phyloP scores from a whole-genome alignment of 2,113 vertebrate species.

The Zapus hudsonius region DNA sequence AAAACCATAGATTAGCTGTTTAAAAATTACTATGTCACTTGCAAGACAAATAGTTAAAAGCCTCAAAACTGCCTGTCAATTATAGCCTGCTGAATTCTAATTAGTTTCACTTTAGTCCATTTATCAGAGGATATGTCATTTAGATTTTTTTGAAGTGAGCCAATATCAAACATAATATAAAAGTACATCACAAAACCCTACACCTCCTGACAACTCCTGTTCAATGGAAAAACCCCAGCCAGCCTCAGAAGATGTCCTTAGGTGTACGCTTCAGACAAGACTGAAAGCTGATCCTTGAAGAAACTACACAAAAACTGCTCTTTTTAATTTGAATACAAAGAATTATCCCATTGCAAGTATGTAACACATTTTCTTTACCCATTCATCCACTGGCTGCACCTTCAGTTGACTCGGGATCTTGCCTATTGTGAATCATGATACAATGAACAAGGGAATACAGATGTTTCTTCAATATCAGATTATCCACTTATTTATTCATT shows the following conservation, averaged over 20 bases:
- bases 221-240: neutral
- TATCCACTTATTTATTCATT: too few species aligned
- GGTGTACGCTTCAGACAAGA: neutral
- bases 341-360: too few species aligned
- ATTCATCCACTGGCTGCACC: too few species aligned
- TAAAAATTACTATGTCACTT: constrained; percentile 67
- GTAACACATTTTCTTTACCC: too few species aligned
- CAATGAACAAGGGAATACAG: too few species aligned
- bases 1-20: neutral
- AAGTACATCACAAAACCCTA: neutral
- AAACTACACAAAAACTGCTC: constrained; percentile 44
- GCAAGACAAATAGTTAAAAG: constrained; percentile 35
- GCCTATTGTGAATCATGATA: too few species aligned
- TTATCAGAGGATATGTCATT: neutral
- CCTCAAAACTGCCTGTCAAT: neutral
- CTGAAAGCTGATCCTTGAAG: neutral
- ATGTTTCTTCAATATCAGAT: too few species aligned
- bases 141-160: neutral
- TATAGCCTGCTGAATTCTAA: constrained; percentile 16
- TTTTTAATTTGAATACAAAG: neutral
- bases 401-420: too few species aligned
- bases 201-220: neutral
- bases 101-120: constrained; percentile 18
- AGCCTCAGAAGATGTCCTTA: neutral
- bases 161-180: neutral